phyloP scores from a whole-genome alignment of 2,113 vertebrate genomes.

The Balaenoptera acutorostrata region DNA sequence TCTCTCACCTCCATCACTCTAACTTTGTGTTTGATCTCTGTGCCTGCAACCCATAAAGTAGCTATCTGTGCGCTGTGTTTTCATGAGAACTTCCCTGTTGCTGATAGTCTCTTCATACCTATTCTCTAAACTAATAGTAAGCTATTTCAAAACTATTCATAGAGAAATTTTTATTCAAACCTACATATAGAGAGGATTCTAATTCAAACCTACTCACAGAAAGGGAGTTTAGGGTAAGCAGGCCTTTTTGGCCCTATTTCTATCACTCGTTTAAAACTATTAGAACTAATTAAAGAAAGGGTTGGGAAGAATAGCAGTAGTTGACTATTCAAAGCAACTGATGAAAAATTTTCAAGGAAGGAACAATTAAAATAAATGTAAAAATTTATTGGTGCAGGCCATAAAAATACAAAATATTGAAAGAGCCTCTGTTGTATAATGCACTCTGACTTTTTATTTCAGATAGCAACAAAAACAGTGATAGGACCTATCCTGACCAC shows the following conservation, averaged over 20 bases:
- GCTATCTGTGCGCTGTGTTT: neutral
- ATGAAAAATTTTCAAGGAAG: neutral
- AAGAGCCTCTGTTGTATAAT: neutral
- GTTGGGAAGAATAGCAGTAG: neutral
- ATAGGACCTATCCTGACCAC: neutral
- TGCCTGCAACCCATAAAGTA: neutral
- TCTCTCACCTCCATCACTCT: neutral
- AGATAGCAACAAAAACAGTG: neutral
- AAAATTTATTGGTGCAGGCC: neutral
- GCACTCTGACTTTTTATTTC: neutral
- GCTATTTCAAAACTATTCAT: neutral
- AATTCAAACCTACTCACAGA: neutral
- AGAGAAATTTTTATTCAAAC: neutral
- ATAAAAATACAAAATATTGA: neutral
- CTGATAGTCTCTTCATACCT: neutral
- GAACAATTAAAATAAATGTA: neutral
- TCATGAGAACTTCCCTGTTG: neutral
- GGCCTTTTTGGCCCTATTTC: neutral
- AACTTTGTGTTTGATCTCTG: neutral
- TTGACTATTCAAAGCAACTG: neutral
- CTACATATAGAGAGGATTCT: neutral
- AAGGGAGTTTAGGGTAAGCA: neutral
- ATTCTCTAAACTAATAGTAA: neutral
- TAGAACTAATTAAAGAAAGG: neutral
- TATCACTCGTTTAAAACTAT: neutral